Evolutionary conservation across 2,888 invertebrate genomes (phyloP).

Genomic region (Galerucella calmariensis): DNA sequence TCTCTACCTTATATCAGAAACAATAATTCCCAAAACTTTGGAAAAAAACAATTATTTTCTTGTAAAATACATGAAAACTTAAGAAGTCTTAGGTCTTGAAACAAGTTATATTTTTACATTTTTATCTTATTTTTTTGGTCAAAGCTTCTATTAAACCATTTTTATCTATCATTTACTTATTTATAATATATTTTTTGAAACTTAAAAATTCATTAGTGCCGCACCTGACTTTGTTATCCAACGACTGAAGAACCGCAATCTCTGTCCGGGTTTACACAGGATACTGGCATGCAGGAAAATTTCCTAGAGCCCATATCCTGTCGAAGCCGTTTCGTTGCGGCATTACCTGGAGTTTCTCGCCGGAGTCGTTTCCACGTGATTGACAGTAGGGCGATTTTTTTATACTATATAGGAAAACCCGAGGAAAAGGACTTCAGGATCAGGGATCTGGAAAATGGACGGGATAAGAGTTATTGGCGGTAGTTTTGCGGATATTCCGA

Average conservation of each 20-base stretch:
- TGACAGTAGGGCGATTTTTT: conserved; percentile 31
- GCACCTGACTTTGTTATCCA: conserved; percentile 5
- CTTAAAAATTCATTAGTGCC: neutral
- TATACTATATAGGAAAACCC: conserved; percentile 19
- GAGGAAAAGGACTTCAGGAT: conserved; percentile 20
- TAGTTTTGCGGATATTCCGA: conserved; percentile 1
- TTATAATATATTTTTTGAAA: no score
- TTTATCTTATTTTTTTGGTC: no score
- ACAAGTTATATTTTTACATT: no score
- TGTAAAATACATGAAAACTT: no score
- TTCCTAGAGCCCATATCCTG: conserved; percentile 30
- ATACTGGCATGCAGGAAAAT: conserved; percentile 34
- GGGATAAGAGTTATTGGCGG: conserved; percentile 18
- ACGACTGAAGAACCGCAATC: conserved; percentile 30
- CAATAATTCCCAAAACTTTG: no score
- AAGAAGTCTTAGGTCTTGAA: no score
- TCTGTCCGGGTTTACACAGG: conserved; percentile 31
- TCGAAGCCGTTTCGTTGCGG: conserved; percentile 26
- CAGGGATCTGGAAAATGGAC: conserved; percentile 13
- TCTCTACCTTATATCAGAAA: no score
- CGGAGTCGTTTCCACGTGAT: conserved; percentile 24
- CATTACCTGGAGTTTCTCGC: conserved; percentile 21
- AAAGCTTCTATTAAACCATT: no score
- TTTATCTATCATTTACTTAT: no score
- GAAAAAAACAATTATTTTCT: no score